Conservation (phyloP, 2,888 invertebrate genomes). For the Parnassius smintheus region DNA sequence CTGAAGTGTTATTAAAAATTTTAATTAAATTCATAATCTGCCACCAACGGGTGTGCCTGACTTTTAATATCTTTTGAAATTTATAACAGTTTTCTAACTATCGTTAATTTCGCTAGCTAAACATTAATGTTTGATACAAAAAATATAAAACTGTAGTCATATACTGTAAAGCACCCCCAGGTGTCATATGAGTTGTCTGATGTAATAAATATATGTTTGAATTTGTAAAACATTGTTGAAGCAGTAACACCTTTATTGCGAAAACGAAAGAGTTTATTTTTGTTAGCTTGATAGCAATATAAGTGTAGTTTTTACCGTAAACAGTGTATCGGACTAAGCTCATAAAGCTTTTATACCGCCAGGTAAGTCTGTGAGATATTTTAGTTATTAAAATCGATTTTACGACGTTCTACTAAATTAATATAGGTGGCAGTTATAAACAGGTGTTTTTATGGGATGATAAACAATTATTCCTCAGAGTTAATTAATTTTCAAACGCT, state of each 20-base stretch:
- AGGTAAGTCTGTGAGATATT: constrained; percentile 37
- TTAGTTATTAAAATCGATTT: constrained; percentile 37
- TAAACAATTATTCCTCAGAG: no score
- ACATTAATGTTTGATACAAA: constrained; percentile 39
- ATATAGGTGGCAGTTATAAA: no score
- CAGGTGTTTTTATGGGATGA: constrained; percentile 17
- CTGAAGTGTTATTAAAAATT: background rate
- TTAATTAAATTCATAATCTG: background rate
- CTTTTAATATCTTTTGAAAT: constrained; percentile 13
- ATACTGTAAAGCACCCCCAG: constrained; percentile 34
- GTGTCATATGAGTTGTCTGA: constrained; percentile 45
- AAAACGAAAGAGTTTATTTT: constrained; percentile 16
- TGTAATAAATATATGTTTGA: constrained; percentile 36
- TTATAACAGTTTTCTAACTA: constrained; percentile 7
- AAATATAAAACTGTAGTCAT: constrained; percentile 38
- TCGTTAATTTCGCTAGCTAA: constrained; percentile 12
- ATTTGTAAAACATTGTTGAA: constrained; percentile 6
- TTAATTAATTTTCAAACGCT: no score
- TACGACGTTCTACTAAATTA: no score
- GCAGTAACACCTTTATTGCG: constrained; percentile 13
- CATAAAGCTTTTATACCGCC: constrained; percentile 44
- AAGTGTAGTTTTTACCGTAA: constrained; percentile 34
- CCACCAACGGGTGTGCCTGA: background rate
- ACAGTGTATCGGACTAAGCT: constrained; percentile 38
- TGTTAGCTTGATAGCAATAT: constrained; percentile 1